Percentiles rank a stretch among this genome's conserved stretches.
phyloP scores from a whole-genome alignment of 2,113 vertebrate genomes.

The Psephotus haematonotus region DNA sequence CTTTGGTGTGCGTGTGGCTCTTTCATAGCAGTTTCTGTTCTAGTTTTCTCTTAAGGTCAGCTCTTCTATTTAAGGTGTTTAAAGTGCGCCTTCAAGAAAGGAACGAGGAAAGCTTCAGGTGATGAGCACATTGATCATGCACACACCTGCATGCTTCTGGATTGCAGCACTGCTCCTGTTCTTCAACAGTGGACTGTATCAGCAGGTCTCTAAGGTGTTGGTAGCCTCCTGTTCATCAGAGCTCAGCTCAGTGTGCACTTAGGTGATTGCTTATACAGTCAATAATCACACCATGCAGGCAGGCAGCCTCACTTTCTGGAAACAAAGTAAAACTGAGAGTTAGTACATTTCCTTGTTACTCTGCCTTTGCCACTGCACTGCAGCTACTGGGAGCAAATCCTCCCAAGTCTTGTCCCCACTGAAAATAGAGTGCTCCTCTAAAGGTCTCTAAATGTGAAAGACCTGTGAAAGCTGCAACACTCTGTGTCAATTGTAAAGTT shows the following conservation, averaged over 20 bases:
- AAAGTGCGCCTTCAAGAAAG: not conserved
- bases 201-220: not conserved
- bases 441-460: not conserved
- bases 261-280: not conserved
- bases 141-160: accelerated
- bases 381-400: not conserved
- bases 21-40: not conserved
- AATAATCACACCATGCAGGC: accelerated
- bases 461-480: not conserved
- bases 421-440: not conserved
- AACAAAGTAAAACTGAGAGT: not conserved
- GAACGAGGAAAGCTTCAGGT: not conserved
- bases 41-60: conserved; percentile 8
- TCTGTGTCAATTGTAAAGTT: accelerated
- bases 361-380: not conserved
- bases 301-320: not conserved
- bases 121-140: accelerated
- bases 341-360: not conserved
- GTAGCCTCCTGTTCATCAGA: not conserved
- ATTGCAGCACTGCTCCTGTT: not conserved
- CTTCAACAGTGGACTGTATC: not conserved
- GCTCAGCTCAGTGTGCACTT: not conserved
- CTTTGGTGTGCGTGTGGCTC: not conserved
- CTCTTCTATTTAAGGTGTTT: conserved; percentile 1
- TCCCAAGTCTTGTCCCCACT: not conserved